These are phyloP conservation scores for Hippocampus kuda DNA, from an alignment of 2,797 vertebrate genomes.

Conservation along the genomic window DNA sequence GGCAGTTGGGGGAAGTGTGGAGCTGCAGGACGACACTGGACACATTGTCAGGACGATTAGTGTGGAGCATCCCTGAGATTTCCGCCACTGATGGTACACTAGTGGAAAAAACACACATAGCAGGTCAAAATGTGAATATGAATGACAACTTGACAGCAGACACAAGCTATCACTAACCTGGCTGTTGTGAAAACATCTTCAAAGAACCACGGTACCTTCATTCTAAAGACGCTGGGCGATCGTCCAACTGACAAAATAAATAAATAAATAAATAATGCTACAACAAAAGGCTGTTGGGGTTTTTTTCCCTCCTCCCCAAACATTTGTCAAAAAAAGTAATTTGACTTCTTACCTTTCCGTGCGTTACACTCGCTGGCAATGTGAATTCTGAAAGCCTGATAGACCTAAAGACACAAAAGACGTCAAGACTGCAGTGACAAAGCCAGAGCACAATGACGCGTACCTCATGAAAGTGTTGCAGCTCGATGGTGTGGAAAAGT, in stretches of 20 bases:
- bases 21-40: slow-evolving; percentile 73
- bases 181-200: slow-evolving; percentile 80
- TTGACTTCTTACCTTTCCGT: slow-evolving; percentile 71
- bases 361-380: slow-evolving; percentile 77
- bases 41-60: slow-evolving; percentile 72
- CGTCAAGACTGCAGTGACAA: neutral
- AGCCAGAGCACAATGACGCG: neutral
- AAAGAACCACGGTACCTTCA: slow-evolving; percentile 84
- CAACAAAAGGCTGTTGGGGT: neutral
- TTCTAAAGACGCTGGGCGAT: slow-evolving; percentile 77
- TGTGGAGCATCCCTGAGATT: slow-evolving; percentile 84
- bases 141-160: neutral
- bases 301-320: neutral
- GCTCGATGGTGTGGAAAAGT: slow-evolving; percentile 75
- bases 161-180: slow-evolving; percentile 57
- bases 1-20: slow-evolving; percentile 85
- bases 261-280: no score
- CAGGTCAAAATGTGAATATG: neutral
- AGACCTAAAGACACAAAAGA: slow-evolving; percentile 67
- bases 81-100: slow-evolving; percentile 79
- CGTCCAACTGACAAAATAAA: slow-evolving; percentile 62
- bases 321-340: neutral
- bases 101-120: slow-evolving; percentile 17
- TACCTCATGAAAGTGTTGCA: slow-evolving; percentile 85
- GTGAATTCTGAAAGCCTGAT: slow-evolving; percentile 86